Evolutionary conservation across 2,113 vertebrate genomes (phyloP).

Genomic region (Passer montanus): DNA sequence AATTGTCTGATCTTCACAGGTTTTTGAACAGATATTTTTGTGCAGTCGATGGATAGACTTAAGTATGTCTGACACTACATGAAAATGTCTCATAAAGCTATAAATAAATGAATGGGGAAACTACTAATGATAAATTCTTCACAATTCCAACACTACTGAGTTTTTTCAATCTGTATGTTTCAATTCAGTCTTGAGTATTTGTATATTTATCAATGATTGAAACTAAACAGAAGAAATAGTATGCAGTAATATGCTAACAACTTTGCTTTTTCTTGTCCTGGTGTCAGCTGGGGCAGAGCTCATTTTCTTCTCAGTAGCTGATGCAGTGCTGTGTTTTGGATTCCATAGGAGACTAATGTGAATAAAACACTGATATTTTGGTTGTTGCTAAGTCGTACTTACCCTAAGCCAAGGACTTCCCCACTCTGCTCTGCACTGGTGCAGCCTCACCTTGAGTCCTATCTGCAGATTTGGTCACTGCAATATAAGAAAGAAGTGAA

Average conservation of each 20-base stretch:
- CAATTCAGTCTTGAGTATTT: not conserved
- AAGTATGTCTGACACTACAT: not conserved
- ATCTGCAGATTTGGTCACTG: not conserved
- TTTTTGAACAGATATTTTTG: constrained; percentile 35
- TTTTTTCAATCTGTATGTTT: not conserved
- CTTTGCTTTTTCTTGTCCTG: not conserved
- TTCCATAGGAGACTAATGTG: not conserved
- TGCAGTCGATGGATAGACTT: not conserved
- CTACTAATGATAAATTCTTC: not conserved
- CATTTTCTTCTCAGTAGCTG: not conserved
- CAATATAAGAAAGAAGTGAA: not conserved
- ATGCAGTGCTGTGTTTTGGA: not conserved
- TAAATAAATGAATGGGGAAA: not conserved
- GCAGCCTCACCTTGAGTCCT: rapidly evolving
- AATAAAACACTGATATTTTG: not conserved
- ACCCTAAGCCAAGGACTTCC: not conserved
- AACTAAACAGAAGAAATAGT: not conserved
- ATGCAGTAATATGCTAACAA: not conserved
- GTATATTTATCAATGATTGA: not conserved
- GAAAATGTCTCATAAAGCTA: not conserved
- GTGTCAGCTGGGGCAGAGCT: not conserved
- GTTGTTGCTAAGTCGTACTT: not conserved
- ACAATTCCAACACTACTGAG: not conserved
- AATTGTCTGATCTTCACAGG: constrained; percentile 66
- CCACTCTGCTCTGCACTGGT: not conserved